Percentiles rank a stretch among this genome's conserved stretches.
phyloP scores from a whole-genome alignment of 2,113 vertebrate species.

The Thamnaconus septentrionalis region DNA sequence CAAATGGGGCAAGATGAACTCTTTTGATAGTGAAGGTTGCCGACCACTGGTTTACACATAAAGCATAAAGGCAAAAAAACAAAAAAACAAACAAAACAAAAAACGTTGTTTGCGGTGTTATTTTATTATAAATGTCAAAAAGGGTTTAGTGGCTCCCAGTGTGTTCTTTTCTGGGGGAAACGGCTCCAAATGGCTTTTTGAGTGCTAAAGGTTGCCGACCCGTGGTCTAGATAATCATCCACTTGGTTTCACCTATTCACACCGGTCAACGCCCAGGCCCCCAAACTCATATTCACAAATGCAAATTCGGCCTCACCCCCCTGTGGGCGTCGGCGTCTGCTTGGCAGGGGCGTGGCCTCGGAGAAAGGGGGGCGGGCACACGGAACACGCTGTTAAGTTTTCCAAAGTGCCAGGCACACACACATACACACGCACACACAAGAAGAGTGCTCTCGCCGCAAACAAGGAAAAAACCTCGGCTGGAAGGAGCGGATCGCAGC shows the following conservation, averaged over 20 bases:
- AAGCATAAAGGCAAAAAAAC: no score
- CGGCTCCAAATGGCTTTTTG: no score
- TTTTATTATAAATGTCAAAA: no score
- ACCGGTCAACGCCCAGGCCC: slow-evolving; percentile 18
- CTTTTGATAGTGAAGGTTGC: no score
- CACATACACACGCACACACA: no score
- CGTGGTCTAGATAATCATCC: neutral
- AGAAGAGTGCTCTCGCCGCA: slow-evolving; percentile 37
- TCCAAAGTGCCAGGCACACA: slow-evolving; percentile 52
- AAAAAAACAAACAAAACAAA: no score
- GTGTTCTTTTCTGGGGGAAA: no score
- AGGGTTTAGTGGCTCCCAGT: no score
- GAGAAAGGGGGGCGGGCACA: slow-evolving; percentile 17
- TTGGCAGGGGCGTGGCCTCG: slow-evolving; percentile 49
- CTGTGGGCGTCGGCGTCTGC: slow-evolving; percentile 11
- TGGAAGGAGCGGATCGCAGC: neutral
- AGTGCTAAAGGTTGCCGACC: no score
- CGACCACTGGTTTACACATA: no score
- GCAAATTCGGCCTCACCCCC: slow-evolving; percentile 33
- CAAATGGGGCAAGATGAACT: no score
- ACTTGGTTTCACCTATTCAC: slow-evolving; percentile 43
- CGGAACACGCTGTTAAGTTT: slow-evolving; percentile 56
- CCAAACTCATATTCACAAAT: slow-evolving; percentile 39
- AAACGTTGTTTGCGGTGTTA: no score
- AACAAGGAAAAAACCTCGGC: slow-evolving; percentile 39